phyloP scores from a whole-genome alignment of 2,888 invertebrate genomes.

The Torymus texanus region DNA sequence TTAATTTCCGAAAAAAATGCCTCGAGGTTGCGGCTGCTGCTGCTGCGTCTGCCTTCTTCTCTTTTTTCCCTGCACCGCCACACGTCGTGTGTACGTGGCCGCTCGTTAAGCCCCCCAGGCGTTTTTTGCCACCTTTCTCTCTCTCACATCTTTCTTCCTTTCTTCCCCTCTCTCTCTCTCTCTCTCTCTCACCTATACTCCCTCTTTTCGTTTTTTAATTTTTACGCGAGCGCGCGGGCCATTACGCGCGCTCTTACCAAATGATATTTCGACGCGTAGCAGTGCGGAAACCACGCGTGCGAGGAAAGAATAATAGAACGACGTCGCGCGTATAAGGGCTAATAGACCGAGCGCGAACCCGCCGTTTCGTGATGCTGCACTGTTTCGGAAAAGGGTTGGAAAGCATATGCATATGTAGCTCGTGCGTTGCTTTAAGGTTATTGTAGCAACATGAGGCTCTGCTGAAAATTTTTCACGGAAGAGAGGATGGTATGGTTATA shows the following conservation, averaged over 20 bases:
- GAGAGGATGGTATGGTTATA: too few species aligned
- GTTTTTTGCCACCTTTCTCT: slow-evolving; percentile 22
- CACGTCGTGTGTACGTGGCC: background rate
- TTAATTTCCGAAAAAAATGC: slow-evolving; percentile 27
- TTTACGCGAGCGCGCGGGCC: slow-evolving; percentile 2
- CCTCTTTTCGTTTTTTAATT: slow-evolving; percentile 8
- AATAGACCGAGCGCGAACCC: background rate
- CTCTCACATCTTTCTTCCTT: background rate
- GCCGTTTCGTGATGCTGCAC: too few species aligned
- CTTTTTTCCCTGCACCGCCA: background rate
- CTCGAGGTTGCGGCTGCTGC: background rate
- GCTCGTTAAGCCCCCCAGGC: slow-evolving; percentile 21
- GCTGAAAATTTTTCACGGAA: too few species aligned
- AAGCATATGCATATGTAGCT: too few species aligned
- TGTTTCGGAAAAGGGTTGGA: too few species aligned
- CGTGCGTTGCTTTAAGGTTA: too few species aligned
- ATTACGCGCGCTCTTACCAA: slow-evolving; percentile 2
- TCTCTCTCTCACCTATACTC: slow-evolving; percentile 1
- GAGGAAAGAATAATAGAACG: slow-evolving; percentile 15
- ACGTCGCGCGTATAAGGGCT: background rate
- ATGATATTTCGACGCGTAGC: slow-evolving; percentile 29
- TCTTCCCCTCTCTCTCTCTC: background rate
- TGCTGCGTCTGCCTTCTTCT: background rate
- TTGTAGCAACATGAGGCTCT: too few species aligned
- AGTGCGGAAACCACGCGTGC: background rate